A percentile compares a stretch with the other conserved stretches of the same genome.
Evolutionary conservation across 2,888 invertebrate species (phyloP).

Genomic region (Drepana falcataria): DNA sequence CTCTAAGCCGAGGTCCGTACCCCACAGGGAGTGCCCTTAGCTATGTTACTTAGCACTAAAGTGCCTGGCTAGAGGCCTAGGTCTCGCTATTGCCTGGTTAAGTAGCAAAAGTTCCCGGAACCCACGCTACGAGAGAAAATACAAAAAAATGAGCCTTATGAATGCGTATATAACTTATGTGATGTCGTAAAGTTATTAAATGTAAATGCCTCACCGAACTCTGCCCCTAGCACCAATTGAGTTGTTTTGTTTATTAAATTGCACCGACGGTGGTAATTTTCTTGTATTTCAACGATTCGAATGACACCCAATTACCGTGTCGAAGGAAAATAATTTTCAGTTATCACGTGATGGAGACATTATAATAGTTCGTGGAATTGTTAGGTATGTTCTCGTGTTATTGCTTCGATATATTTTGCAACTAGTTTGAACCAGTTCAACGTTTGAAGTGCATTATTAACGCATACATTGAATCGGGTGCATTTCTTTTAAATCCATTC

Average conservation of each 20-base stretch:
- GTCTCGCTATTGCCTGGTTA: too few species aligned
- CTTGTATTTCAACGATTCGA: conserved; percentile 20
- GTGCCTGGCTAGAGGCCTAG: too few species aligned
- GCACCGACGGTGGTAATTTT: neutral
- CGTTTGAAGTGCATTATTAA: too few species aligned
- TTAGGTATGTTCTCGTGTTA: neutral
- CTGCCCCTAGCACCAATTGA: neutral
- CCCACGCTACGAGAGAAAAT: too few species aligned
- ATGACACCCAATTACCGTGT: conserved; percentile 26
- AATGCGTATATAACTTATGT: too few species aligned
- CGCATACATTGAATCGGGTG: too few species aligned
- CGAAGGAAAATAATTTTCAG: conserved; percentile 29
- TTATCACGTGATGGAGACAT: conserved; percentile 22
- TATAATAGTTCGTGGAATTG: conserved; percentile 19
- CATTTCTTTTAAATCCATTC: too few species aligned
- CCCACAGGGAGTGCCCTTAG: too few species aligned
- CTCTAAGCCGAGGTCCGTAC: too few species aligned
- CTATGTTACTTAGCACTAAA: too few species aligned
- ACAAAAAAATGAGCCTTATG: too few species aligned
- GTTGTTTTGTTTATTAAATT: neutral
- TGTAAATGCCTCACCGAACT: neutral
- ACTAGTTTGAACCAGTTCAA: neutral
- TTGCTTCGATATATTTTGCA: neutral
- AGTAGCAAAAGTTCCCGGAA: too few species aligned
- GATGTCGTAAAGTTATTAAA: neutral